phyloP scores from a whole-genome alignment of 2,797 vertebrate species.

The Hirundo rustica region DNA sequence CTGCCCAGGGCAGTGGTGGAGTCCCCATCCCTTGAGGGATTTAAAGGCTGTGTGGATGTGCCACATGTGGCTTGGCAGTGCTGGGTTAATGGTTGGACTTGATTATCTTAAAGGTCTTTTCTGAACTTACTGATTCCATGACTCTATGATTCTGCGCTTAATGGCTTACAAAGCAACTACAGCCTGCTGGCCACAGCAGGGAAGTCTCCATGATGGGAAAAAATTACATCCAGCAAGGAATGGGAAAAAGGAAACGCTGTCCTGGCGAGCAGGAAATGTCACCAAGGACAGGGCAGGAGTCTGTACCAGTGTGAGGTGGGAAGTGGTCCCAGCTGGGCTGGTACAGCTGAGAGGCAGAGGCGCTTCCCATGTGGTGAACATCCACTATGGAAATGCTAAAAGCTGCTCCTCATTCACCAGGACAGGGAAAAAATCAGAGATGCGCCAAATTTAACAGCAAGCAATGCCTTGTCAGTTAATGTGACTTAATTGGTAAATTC shows the following conservation, averaged over 20 bases:
- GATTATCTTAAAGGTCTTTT: not conserved
- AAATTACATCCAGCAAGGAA: not conserved
- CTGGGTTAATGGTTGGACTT: not conserved
- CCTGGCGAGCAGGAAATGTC: not conserved
- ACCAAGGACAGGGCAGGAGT: not conserved
- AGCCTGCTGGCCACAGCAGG: not conserved
- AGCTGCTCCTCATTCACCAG: not conserved
- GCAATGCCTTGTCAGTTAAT: not conserved
- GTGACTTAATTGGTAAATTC: not conserved
- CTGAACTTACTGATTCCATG: not conserved
- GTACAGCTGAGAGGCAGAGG: not conserved
- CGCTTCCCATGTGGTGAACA: not conserved
- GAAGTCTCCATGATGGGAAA: not conserved
- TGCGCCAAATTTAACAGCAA: not conserved
- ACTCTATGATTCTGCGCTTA: not conserved
- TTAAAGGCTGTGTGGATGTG: not conserved
- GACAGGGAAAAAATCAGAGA: not conserved
- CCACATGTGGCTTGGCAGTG: not conserved
- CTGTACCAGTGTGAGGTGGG: rapidly evolving
- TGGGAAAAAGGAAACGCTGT: not conserved
- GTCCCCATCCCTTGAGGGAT: not conserved
- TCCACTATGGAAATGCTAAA: not conserved
- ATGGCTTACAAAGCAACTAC: not conserved
- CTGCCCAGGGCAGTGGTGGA: not conserved
- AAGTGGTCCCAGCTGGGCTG: not conserved